These are phyloP conservation scores for Maccullochella peelii DNA, from an alignment of 2,113 vertebrate species.

Conservation along the genomic window DNA sequence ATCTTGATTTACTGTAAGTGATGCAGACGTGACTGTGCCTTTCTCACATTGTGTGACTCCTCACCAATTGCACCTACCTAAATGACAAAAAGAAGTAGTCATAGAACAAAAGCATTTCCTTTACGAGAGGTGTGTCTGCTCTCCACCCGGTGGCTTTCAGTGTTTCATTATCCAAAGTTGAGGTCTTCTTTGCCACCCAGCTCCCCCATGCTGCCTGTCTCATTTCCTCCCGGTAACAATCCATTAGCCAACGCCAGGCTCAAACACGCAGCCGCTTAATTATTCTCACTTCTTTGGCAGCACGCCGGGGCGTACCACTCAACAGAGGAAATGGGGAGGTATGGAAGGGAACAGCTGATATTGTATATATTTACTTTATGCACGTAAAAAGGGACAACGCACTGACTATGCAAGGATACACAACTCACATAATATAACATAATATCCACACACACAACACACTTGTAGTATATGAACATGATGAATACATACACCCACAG, in stretches of 20 bases:
- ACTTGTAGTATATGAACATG: not conserved
- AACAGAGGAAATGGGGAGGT: conserved; percentile 66
- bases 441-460: conserved; percentile 7
- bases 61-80: conserved; percentile 54
- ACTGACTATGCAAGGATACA: conserved; percentile 8
- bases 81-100: conserved; percentile 64
- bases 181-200: conserved; percentile 71
- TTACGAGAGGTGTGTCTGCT: conserved; percentile 67
- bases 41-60: conserved; percentile 42
- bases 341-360: conserved; percentile 49
- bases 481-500: conserved; percentile 13
- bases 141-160: conserved; percentile 69
- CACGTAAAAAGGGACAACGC: conserved; percentile 35
- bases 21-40: conserved; percentile 28
- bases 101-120: conserved; percentile 75
- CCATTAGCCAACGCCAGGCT: conserved; percentile 80
- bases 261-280: conserved; percentile 84
- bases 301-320: conserved; percentile 74
- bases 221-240: conserved; percentile 79
- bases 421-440: not conserved
- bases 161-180: conserved; percentile 77
- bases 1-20: conserved; percentile 8
- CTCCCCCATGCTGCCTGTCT: conserved; percentile 75
- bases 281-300: conserved; percentile 78
- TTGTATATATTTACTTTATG: conserved; percentile 49